Evolutionary conservation across 1,140 invertebrate genomes (phyloP), one percentile per base, ranked within the genome.

Genomic region (Gonatopus flavifemur): DNA sequence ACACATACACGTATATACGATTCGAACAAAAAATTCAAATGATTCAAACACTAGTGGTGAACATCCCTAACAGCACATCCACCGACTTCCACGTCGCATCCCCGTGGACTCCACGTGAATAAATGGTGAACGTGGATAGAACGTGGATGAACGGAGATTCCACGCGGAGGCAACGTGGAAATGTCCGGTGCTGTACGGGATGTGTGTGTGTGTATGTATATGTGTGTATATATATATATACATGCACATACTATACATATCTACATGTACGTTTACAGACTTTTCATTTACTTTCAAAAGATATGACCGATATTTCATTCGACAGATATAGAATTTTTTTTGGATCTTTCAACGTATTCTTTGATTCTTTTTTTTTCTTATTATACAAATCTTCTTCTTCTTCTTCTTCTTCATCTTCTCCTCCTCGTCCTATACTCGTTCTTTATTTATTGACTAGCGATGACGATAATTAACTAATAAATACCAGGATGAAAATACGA

Each of bases 401-500:
- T 12, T 15, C 45, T 10, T 1, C 13, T 31, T 52, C 15, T 2
- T 19, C 9, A 12, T 43, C 12, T 24, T 32, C 37, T 31, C 33
- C 15, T 18, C 20, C 33, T 10, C 40, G 12, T 35, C 15, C 19
- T 24, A 12, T 16, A 28, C 10, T 46, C 25, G 16, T 9, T 33
- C 35, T 19, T 47, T 52, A 35, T 41, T 46, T 43, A 55, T 51
- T 65, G 52, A 58, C 58, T 53, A 55, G 46, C 44, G 41, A 53
- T 59, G 36, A 50, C 51, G 16, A 35, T 52, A 64, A 65, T 61
- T 56, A 56, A 64, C 49, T 59, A 65, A 58, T 53, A 58, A 59
- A 57, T 63, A 65, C 33, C 28, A 35, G 15, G 37, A 39, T 44
- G 47, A 37, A 54, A 47, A 55, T 49, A 43, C 32, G 46, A 47